Percentiles rank a stretch among this genome's conserved stretches.
Conservation (phyloP, 2,888 invertebrate genomes). For the Blastobasis adustella region DNA sequence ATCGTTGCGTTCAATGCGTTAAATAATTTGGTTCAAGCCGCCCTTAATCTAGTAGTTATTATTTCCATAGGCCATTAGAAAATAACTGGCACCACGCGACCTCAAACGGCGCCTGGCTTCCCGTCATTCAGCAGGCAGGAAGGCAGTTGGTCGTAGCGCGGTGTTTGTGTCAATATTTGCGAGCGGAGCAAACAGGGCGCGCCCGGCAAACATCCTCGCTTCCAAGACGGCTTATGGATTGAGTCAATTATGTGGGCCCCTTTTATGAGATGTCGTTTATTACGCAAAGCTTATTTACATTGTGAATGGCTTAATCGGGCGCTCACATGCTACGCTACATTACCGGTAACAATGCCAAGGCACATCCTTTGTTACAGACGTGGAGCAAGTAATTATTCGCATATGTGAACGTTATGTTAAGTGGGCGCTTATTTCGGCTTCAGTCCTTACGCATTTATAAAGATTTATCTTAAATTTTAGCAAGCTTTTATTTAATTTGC, state of each 20-base stretch:
- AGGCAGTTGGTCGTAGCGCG: slow-evolving; percentile 10
- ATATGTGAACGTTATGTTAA: no score
- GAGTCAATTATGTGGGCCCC: slow-evolving; percentile 30
- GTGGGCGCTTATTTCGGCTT: no score
- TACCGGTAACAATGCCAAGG: not conserved
- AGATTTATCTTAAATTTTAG: no score
- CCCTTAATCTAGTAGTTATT: no score
- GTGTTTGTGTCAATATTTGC: slow-evolving; percentile 56
- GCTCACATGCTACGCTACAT: not conserved
- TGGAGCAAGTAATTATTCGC: not conserved
- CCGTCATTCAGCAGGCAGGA: not conserved
- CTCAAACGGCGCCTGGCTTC: not conserved
- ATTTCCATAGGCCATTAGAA: no score
- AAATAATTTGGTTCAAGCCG: no score
- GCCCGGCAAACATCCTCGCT: slow-evolving; percentile 38
- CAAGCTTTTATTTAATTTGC: no score
- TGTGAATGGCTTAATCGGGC: slow-evolving; percentile 3
- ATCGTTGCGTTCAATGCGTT: no score
- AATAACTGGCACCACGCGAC: no score
- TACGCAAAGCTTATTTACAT: slow-evolving; percentile 5
- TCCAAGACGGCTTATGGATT: slow-evolving; percentile 33
- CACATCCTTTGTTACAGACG: not conserved
- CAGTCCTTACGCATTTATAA: no score
- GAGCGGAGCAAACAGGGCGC: slow-evolving; percentile 30
- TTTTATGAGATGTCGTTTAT: slow-evolving; percentile 6